A percentile compares a stretch with the other conserved stretches of the same genome.
Evolutionary conservation across 92 coral and sea anemone genomes (phyloP).

Genomic region (Actinernus sp.): DNA sequence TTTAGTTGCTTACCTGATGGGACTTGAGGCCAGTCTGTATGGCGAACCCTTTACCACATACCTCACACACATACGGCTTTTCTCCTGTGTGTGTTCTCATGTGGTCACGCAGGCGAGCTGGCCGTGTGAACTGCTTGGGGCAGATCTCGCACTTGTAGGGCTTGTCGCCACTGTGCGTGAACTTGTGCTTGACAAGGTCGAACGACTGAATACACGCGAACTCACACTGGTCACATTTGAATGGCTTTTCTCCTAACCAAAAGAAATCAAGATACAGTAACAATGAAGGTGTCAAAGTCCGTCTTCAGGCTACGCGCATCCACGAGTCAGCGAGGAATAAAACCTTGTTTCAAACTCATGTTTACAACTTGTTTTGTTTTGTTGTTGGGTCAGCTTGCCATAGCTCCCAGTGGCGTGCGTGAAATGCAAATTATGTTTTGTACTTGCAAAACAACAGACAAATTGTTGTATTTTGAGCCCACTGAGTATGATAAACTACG

Average conservation of each 20-base stretch:
- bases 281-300: background rate
- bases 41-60: constrained; percentile 97
- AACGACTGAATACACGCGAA: constrained; percentile 99
- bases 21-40: constrained; percentile 99
- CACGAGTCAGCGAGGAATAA: too few species aligned
- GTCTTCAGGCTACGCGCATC: background rate
- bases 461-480: too few species aligned
- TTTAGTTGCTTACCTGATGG: constrained; percentile 86
- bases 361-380: too few species aligned
- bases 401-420: too few species aligned
- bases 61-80: constrained; percentile 92
- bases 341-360: too few species aligned
- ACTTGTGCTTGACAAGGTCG: constrained; percentile 97
- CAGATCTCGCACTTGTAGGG: constrained; percentile 96
- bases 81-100: constrained; percentile 98
- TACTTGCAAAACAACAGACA: too few species aligned
- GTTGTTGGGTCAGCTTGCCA: too few species aligned
- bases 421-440: too few species aligned
- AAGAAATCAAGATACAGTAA: background rate
- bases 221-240: constrained; percentile 94
- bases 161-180: constrained; percentile 98
- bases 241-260: constrained; percentile 86
- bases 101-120: constrained; percentile 96
- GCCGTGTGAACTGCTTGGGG: constrained; percentile 98
- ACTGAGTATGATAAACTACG: too few species aligned